phyloP scores from a whole-genome alignment of 2,113 vertebrate species.

The Forbesichthys papilliferus region DNA sequence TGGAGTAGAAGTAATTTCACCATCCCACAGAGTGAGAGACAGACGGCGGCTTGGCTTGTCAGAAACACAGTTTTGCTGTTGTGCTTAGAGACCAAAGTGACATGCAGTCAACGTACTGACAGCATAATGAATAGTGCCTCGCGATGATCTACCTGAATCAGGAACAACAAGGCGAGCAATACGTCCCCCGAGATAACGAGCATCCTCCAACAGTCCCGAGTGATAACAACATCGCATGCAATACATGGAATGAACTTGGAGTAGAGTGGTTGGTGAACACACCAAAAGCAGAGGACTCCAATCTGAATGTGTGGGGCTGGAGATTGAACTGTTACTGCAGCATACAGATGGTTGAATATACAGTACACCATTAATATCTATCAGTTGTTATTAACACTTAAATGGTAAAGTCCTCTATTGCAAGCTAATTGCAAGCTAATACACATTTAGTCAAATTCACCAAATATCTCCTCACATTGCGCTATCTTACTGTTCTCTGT shows the following conservation, averaged over 20 bases:
- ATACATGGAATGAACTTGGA: conserved; percentile 31
- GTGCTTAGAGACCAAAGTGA: background rate
- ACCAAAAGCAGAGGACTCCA: conserved; percentile 44
- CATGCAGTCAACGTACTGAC: background rate
- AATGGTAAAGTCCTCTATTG: background rate
- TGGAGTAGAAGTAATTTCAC: background rate
- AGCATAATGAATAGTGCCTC: background rate
- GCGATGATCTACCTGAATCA: background rate
- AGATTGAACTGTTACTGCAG: conserved; percentile 15
- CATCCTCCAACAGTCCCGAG: background rate
- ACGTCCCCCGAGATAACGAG: background rate
- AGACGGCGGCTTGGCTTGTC: conserved; percentile 10
- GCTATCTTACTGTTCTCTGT: too few relatives aligned
- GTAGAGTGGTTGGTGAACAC: conserved; percentile 57
- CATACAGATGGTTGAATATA: conserved; percentile 13
- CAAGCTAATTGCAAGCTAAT: too few relatives aligned
- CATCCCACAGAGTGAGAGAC: conserved; percentile 21
- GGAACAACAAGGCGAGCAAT: background rate
- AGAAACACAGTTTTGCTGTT: conserved; percentile 2
- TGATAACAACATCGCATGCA: background rate
- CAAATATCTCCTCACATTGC: too few relatives aligned
- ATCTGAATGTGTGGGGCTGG: background rate
- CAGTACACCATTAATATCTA: background rate
- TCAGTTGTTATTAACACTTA: conserved; percentile 3
- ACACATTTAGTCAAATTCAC: too few relatives aligned